These are phyloP conservation scores for Myiozetetes cayanensis DNA, from an alignment of 2,113 vertebrate species.

Conservation along the genomic window DNA sequence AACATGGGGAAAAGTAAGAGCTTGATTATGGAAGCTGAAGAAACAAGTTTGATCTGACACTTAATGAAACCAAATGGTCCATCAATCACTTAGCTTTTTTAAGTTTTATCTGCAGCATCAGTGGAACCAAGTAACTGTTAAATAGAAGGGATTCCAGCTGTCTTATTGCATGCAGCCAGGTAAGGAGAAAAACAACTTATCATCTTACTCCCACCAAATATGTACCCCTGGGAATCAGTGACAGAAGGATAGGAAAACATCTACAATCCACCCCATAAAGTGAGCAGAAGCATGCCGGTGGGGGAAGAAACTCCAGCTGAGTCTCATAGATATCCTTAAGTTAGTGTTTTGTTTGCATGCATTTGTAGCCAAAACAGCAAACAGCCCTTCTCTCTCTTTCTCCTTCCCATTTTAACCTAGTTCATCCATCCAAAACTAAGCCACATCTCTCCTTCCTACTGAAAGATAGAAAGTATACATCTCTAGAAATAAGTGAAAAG, in stretches of 20 bases:
- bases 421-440: not conserved
- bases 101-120: not conserved
- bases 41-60: not conserved
- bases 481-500: not conserved
- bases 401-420: not conserved
- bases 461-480: not conserved
- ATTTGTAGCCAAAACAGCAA: not conserved
- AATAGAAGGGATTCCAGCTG: not conserved
- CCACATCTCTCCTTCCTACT: not conserved
- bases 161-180: not conserved
- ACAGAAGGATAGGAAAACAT: not conserved
- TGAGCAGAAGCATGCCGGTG: not conserved
- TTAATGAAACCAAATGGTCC: not conserved
- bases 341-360: not conserved
- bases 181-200: not conserved
- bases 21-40: not conserved
- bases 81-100: not conserved
- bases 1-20: fast-evolving
- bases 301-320: not conserved
- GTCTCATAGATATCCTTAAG: not conserved
- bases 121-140: not conserved
- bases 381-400: not conserved
- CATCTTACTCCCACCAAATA: not conserved
- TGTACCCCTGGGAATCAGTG: not conserved
- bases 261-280: not conserved